A percentile compares a stretch with the other conserved stretches of the same genome.
Conservation (phyloP, 2,113 vertebrate genomes). For the Nothoprocta pentlandii region DNA sequence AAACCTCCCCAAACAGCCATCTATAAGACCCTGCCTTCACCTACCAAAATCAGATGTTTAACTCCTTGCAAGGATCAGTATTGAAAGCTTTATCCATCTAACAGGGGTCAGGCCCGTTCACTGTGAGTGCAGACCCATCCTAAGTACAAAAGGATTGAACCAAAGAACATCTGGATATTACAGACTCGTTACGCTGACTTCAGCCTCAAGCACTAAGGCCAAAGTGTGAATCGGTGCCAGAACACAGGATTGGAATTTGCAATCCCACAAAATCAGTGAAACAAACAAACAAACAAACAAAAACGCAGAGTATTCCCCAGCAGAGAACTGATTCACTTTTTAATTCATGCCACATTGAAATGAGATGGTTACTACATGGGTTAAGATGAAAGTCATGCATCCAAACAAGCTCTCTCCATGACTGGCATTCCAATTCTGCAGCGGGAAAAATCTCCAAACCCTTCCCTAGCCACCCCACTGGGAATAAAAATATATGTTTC, state of each 20-base stretch:
- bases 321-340: neutral
- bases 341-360: neutral
- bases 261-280: neutral
- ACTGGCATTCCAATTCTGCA: fast-evolving
- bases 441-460: neutral
- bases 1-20: neutral
- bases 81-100: conserved; percentile 34
- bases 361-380: neutral
- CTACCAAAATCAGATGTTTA: conserved; percentile 25
- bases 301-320: neutral
- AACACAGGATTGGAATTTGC: neutral
- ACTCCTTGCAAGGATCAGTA: conserved; percentile 14
- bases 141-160: neutral
- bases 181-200: neutral
- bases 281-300: neutral
- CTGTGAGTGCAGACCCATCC: conserved; percentile 16
- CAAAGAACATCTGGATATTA: neutral
- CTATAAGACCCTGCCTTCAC: conserved; percentile 26
- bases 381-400: neutral
- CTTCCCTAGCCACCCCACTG: neutral
- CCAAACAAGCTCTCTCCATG: neutral
- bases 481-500: neutral
- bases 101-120: conserved; percentile 21
- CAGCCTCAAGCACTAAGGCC: neutral
- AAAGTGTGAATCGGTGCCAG: neutral